phyloP scores from a whole-genome alignment of 2,113 vertebrate species.

The Barnardius zonarius region DNA sequence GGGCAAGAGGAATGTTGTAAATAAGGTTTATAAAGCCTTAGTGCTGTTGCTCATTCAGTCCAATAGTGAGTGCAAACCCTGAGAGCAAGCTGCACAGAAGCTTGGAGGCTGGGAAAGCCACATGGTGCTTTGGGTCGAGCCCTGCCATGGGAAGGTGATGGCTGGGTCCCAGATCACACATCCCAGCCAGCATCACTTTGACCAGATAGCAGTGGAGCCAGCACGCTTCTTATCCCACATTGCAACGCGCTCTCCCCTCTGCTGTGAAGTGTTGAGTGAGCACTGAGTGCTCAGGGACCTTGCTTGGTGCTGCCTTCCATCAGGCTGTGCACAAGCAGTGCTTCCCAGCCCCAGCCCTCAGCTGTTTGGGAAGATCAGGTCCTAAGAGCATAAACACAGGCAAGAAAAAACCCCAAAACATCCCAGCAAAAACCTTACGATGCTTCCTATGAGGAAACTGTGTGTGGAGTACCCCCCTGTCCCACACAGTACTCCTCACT shows the following conservation, averaged over 20 bases:
- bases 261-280: not conserved
- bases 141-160: not conserved
- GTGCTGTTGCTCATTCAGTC: not conserved
- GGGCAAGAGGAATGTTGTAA: not conserved
- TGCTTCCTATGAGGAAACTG: not conserved
- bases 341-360: not conserved
- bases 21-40: not conserved
- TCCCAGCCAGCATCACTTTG: not conserved
- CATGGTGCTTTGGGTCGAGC: fast-evolving
- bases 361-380: not conserved
- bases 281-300: not conserved
- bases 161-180: not conserved
- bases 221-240: not conserved
- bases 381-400: not conserved
- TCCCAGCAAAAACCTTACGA: not conserved
- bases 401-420: not conserved
- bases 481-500: fast-evolving
- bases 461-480: not conserved
- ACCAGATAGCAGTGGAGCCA: not conserved
- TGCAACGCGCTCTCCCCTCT: not conserved
- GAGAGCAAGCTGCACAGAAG: not conserved
- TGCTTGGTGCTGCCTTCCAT: not conserved
- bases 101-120: not conserved
- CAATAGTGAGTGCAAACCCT: not conserved
- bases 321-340: not conserved